These are phyloP conservation scores for Neosalanx taihuensis DNA, from an alignment of 2,797 vertebrate genomes.

Conservation along the genomic window DNA sequence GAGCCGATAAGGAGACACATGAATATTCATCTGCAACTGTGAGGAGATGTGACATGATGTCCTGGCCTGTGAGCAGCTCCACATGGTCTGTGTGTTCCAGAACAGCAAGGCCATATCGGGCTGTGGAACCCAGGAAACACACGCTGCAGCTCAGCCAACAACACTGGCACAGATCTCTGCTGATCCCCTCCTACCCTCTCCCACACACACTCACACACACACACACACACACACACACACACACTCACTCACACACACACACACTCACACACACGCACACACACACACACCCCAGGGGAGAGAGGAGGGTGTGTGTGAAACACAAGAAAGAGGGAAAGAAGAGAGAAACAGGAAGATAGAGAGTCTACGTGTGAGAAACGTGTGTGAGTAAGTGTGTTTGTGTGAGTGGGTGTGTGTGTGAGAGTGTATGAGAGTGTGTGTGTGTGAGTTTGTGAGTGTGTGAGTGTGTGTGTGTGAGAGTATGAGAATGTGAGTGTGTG, in stretches of 20 bases:
- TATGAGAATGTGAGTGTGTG: too few species aligned
- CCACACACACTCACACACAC: background rate
- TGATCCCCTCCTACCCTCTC: constrained; percentile 10
- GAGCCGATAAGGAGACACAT: constrained; percentile 53
- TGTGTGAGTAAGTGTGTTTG: too few species aligned
- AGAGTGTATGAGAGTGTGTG: too few species aligned
- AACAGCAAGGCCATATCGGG: constrained; percentile 72
- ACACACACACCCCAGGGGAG: background rate
- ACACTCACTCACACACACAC: background rate
- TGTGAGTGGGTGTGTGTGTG: too few species aligned
- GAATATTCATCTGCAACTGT: constrained; percentile 80
- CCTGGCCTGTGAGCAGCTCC: constrained; percentile 66
- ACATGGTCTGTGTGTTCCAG: constrained; percentile 72
- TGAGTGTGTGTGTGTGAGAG: too few species aligned
- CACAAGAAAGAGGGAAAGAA: too few species aligned
- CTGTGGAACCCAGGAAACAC: constrained; percentile 60
- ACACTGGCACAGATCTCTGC: constrained; percentile 1
- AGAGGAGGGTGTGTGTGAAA: background rate
- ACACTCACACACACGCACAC: constrained; percentile 3
- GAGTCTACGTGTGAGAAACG: too few species aligned
- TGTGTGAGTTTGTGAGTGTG: too few species aligned
- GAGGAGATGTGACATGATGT: constrained; percentile 74
- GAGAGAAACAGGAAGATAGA: too few species aligned
- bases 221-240: constrained; percentile 1
- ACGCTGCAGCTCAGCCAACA: constrained; percentile 65